Evolutionary conservation across 1,140 invertebrate species (phyloP).

Genomic region (Parapsyche elsis): DNA sequence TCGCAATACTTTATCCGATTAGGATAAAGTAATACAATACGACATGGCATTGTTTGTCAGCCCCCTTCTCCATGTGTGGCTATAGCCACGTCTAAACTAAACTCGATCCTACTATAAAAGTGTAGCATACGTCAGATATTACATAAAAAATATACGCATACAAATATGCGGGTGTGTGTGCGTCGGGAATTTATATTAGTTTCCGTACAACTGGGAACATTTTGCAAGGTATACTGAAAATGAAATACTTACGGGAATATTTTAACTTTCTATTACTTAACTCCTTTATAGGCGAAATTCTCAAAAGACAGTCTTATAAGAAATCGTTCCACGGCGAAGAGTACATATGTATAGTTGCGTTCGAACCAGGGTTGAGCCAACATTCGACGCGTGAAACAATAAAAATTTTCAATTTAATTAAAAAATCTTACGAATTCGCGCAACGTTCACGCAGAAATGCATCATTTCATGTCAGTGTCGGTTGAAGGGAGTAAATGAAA

Average conservation of each 20-base stretch:
- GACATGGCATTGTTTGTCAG: no score
- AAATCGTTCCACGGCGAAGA: slow-evolving; percentile 25
- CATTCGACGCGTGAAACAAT: background rate
- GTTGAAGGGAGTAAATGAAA: background rate
- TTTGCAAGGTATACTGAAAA: slow-evolving; percentile 35
- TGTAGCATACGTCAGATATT: no score
- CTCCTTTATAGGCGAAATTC: slow-evolving; percentile 46
- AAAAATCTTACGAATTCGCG: no score
- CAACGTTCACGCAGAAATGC: background rate
- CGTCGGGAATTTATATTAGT: slow-evolving; percentile 27
- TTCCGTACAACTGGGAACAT: slow-evolving; percentile 22
- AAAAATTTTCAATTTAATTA: background rate
- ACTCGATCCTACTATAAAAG: background rate
- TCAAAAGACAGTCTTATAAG: slow-evolving; percentile 44
- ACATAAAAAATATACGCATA: no score
- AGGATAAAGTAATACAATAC: no score
- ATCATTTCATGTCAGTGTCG: background rate
- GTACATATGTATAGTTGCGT: no score
- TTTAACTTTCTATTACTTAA: slow-evolving; percentile 41
- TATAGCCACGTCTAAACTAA: background rate
- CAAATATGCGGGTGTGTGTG: no score
- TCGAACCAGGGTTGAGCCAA: background rate
- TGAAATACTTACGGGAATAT: slow-evolving; percentile 45
- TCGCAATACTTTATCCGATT: no score
- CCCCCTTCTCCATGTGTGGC: background rate